Evolutionary conservation across 2,888 invertebrate genomes (phyloP), one percentile per base, ranked within the genome.

Genomic region (Hypomecis punctinalis): DNA sequence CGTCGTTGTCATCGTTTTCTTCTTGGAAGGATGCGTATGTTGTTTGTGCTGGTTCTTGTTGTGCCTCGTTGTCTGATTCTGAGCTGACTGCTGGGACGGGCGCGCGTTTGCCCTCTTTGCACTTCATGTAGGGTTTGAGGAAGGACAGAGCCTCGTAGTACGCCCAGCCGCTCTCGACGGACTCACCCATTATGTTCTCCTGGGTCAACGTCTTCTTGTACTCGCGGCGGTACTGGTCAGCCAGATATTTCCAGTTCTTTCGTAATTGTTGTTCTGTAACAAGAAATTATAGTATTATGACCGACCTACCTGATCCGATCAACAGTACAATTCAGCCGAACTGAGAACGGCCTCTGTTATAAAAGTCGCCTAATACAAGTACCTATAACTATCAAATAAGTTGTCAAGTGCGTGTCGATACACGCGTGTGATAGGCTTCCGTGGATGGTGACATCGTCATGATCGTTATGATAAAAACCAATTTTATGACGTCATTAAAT

Each of bases 171-270:
- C 72, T 68, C 0, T 65, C 33, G 13, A 62, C 60, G 5, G 61
- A 48, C 8, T 68, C 66, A 2, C 70, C 61, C 0, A 45, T 42
- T 57, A 40, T 51, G 66, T 6, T 40, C 40, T 52, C 39, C 35
- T 55, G 36, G 3, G 63, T 37, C 11, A 49, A 52, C 6, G 71
- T 36, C 58, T 75, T 79, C 64, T 76, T 79, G 10, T 74, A 60
- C 47, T 81, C 80, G n/a, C 79, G 77, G 7, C 79, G 69, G 67
- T 74, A 79, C 46, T 79, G 76, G 64, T 81, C 80, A 49, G 76
- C 78, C 3, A 79, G 61, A 11, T 80, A 75, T 62, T 80, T 81
- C 80, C 80, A 81, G 35, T 75, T 63, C 60, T 77, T 80, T 51
- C 67, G 72, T 9, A 81, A 6, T 35, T 64, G 37, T 5, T 42